A percentile compares a stretch with the other conserved stretches of the same genome.
These are phyloP conservation scores for Sebastes minor DNA, from an alignment of 2,797 vertebrate species.

Conservation along the genomic window DNA sequence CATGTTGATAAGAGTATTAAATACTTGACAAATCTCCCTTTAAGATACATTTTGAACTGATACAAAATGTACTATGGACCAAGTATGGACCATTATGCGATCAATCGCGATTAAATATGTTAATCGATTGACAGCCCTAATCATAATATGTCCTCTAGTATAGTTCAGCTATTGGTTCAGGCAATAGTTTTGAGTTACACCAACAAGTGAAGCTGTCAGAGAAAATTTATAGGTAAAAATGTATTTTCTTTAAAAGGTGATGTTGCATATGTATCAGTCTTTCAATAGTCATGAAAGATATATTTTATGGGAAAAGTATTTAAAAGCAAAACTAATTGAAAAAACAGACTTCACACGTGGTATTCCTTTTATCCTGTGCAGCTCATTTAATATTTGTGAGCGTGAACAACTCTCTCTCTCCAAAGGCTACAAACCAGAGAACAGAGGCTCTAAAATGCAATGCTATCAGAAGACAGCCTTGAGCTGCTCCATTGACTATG, in stretches of 20 bases:
- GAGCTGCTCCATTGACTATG: constrained; percentile 38
- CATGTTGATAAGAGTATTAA: too few relatives aligned
- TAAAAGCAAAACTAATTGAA: not conserved
- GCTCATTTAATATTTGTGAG: constrained; percentile 43
- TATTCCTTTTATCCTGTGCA: constrained; percentile 15
- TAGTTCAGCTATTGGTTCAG: not conserved
- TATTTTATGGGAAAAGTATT: not conserved
- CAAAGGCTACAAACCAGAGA: constrained; percentile 4
- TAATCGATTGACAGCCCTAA: not conserved
- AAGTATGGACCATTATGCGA: too few relatives aligned
- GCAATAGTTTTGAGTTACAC: not conserved
- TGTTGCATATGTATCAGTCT: not conserved
- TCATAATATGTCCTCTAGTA: not conserved
- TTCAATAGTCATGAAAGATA: not conserved
- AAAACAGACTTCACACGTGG: constrained; percentile 14
- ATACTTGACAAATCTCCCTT: too few relatives aligned
- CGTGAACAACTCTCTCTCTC: constrained; percentile 7
- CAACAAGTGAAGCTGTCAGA: not conserved
- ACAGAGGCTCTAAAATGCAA: constrained; percentile 7
- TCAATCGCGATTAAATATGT: too few relatives aligned
- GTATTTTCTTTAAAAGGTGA: not conserved
- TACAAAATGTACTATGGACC: too few relatives aligned
- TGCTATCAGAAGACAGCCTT: constrained; percentile 36
- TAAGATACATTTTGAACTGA: too few relatives aligned
- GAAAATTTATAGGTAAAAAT: not conserved